phyloP scores from a whole-genome alignment of 1,140 invertebrate species.

The Achatina immaculata region DNA sequence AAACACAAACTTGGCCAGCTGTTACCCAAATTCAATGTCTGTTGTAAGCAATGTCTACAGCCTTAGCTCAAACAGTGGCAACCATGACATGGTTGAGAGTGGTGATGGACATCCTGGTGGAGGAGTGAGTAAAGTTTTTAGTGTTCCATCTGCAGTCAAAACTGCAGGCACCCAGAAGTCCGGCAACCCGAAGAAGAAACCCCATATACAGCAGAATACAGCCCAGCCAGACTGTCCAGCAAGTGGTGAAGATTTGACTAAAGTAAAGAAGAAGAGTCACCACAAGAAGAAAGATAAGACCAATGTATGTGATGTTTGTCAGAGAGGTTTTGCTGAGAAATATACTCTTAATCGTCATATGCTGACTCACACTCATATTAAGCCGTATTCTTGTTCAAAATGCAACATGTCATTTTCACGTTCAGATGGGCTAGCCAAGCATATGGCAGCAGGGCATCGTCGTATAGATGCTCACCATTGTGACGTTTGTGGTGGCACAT shows the following conservation, averaged over 20 bases:
- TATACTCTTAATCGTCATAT: constrained; percentile 38
- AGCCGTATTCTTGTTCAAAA: constrained; percentile 32
- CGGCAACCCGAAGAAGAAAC: not conserved
- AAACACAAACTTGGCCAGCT: constrained; percentile 30
- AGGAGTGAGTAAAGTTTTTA: not conserved
- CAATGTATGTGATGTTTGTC: constrained; percentile 34
- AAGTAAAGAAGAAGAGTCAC: constrained; percentile 36
- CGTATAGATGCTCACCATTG: constrained; percentile 39
- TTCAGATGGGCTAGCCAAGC: constrained; percentile 30
- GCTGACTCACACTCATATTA: constrained; percentile 35
- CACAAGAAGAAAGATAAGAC: constrained; percentile 40
- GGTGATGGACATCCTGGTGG: not conserved
- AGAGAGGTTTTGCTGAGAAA: constrained; percentile 33
- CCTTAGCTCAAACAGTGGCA: not conserved
- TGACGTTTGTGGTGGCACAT: constrained; percentile 37
- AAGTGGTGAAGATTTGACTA: not conserved
- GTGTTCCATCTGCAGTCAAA: not conserved
- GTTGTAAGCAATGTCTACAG: not conserved
- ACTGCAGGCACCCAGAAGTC: not conserved
- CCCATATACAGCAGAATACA: not conserved
- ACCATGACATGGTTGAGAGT: too few relatives aligned
- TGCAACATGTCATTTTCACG: constrained; percentile 40
- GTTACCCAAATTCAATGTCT: constrained; percentile 9
- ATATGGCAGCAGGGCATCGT: constrained; percentile 33
- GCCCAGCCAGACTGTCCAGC: not conserved